phyloP scores from a whole-genome alignment of 2,113 vertebrate species.

The Chloroceryle aenea region DNA sequence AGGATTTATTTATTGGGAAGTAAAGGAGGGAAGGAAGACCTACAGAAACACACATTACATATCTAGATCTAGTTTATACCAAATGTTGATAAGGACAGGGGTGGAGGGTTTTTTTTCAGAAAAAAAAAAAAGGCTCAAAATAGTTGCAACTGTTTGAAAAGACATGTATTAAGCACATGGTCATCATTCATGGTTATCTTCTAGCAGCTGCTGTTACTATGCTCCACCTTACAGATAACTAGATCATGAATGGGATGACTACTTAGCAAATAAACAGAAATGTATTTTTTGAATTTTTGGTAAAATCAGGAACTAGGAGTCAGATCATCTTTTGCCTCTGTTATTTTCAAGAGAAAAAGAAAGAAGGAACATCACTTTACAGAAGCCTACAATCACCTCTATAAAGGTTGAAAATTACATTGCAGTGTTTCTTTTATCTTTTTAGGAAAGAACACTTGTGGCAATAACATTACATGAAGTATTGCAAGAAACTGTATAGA shows the following conservation, averaged over 20 bases:
- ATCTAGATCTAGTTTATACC: background rate
- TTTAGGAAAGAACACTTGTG: background rate
- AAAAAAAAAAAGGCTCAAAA: background rate
- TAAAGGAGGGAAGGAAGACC: background rate
- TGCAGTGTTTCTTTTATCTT: background rate
- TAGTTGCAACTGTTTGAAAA: background rate
- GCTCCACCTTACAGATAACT: background rate
- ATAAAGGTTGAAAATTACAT: background rate
- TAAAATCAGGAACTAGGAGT: background rate
- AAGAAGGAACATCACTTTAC: background rate
- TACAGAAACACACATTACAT: background rate
- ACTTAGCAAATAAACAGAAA: background rate
- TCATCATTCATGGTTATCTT: background rate
- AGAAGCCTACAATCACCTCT: background rate
- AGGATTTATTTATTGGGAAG: background rate
- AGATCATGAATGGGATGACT: background rate
- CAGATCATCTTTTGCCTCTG: background rate
- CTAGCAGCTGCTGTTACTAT: background rate
- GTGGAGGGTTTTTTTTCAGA: no score
- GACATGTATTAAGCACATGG: rapidly evolving
- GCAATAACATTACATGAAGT: background rate
- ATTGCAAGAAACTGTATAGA: background rate
- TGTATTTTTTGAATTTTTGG: background rate
- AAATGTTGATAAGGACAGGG: background rate
- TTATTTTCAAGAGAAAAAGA: background rate